Percentiles rank a stretch among this genome's conserved stretches.
Conservation (phyloP, 2,113 vertebrate species). For the Vimba vimba region DNA sequence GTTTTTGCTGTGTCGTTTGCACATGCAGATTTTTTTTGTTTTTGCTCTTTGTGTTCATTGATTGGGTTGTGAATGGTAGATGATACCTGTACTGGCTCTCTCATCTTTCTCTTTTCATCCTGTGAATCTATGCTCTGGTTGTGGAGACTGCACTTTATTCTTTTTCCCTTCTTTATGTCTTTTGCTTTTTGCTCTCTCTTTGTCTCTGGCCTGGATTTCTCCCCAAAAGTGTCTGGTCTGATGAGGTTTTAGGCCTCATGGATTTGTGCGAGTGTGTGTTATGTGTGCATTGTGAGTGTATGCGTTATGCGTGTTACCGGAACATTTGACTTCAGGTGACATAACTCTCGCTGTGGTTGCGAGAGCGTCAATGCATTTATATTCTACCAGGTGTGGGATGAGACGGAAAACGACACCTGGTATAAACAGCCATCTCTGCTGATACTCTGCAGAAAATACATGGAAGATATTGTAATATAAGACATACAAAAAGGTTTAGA, state of each 20-base stretch:
- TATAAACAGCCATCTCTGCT: constrained; percentile 70
- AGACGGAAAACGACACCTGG: constrained; percentile 61
- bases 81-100: constrained; percentile 29
- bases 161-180: not conserved
- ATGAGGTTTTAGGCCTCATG: constrained; percentile 53
- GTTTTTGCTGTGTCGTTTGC: constrained; percentile 28
- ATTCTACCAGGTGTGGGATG: constrained; percentile 54
- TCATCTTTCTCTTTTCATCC: constrained; percentile 28
- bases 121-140: constrained; percentile 25
- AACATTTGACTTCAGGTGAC: constrained; percentile 55
- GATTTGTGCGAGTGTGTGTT: constrained; percentile 56
- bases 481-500: constrained; percentile 69
- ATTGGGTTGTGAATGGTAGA: constrained; percentile 54
- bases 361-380: constrained; percentile 60
- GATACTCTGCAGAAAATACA: constrained; percentile 67
- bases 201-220: constrained; percentile 26
- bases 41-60: constrained; percentile 36
- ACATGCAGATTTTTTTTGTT: not conserved
- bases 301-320: constrained; percentile 52
- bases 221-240: constrained; percentile 18
- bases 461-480: constrained; percentile 77
- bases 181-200: not conserved
- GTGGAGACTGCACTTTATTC: constrained; percentile 33
- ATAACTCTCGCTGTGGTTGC: constrained; percentile 25
- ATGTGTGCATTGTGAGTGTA: constrained; percentile 57